phyloP scores from a whole-genome alignment of 2,888 invertebrate genomes.

The Drosophila flavopinicola region DNA sequence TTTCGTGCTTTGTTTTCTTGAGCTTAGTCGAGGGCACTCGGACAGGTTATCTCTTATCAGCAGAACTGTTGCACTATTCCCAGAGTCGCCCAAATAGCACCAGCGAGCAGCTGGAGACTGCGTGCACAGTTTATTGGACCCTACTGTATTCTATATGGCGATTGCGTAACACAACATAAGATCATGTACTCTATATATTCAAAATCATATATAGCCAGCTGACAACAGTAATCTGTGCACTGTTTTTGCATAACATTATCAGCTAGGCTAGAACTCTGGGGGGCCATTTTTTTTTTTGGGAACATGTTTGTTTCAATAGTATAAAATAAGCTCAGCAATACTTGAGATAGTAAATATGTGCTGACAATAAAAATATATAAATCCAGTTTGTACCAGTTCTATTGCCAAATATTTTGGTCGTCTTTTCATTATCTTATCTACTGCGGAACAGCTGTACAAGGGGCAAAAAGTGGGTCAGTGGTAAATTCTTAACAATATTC shows the following conservation, averaged over 20 bases:
- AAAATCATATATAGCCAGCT: constrained; percentile 15
- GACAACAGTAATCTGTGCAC: constrained; percentile 27
- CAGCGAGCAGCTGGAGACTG: constrained; percentile 29
- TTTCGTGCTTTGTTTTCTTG: constrained; percentile 41
- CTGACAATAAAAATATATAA: neutral
- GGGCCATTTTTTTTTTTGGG: constrained; percentile 10
- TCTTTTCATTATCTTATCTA: constrained; percentile 28
- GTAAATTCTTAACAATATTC: neutral
- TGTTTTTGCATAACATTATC: constrained; percentile 24
- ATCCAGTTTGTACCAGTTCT: constrained; percentile 19
- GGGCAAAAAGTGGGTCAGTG: constrained; percentile 22
- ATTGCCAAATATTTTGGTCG: neutral
- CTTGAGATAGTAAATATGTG: neutral
- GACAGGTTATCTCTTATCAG: constrained; percentile 63
- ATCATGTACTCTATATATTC: constrained; percentile 3
- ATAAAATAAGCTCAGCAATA: constrained; percentile 5
- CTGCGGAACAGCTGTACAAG: neutral
- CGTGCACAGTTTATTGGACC: constrained; percentile 47
- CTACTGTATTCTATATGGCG: neutral
- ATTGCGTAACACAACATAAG: constrained; percentile 29
- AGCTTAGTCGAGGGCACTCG: constrained; percentile 49
- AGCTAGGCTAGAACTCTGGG: constrained; percentile 4
- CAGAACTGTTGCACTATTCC: constrained; percentile 20
- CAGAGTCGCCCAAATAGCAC: constrained; percentile 31
- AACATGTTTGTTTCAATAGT: constrained; percentile 4